Evolutionary conservation across 2,797 vertebrate genomes (phyloP).

Genomic region (Malurus splendens): DNA sequence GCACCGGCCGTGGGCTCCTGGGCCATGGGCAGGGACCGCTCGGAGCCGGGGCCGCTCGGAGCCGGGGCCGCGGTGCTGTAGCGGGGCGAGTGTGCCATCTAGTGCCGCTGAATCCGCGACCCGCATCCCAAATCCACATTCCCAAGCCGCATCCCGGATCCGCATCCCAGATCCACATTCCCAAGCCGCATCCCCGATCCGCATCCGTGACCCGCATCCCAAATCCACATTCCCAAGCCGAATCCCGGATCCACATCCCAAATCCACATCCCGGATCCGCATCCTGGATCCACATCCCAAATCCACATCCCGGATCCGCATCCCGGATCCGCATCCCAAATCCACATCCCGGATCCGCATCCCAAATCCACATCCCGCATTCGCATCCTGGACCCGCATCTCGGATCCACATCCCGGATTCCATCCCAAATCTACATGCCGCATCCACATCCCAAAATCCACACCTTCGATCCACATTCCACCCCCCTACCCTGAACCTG

Average conservation of each 20-base stretch:
- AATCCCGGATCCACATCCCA: background rate
- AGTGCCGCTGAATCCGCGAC: background rate
- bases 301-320: background rate
- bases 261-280: accelerated
- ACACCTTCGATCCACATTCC: no score
- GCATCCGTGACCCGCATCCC: background rate
- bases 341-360: no score
- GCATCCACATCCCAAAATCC: accelerated
- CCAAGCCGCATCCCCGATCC: background rate
- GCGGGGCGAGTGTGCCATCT: background rate
- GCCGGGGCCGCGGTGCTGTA: accelerated
- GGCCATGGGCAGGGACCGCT: accelerated
- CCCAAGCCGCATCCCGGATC: background rate
- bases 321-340: background rate
- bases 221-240: no score
- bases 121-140: no score
- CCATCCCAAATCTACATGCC: background rate
- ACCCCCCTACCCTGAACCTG: accelerated
- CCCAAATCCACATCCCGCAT: no score
- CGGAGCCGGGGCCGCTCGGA: background rate
- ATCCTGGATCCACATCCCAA: background rate
- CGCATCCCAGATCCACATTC: accelerated
- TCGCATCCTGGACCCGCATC: background rate
- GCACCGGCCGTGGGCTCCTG: background rate
- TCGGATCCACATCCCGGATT: accelerated